A percentile compares a stretch with the other conserved stretches of the same genome.
Conservation (phyloP, 2,113 vertebrate species). For the Nothobranchius kuhntae region DNA sequence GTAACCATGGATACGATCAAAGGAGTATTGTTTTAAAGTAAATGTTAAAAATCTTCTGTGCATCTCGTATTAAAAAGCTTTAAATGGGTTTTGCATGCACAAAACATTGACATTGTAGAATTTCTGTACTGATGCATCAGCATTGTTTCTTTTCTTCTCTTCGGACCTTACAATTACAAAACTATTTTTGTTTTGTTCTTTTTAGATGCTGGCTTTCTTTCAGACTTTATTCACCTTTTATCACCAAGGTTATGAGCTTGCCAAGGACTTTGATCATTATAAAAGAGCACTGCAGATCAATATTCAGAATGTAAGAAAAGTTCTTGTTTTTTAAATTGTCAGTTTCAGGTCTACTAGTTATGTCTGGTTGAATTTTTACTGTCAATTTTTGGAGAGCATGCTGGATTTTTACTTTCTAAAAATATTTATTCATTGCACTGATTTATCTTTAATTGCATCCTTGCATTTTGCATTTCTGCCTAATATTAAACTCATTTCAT, state of each 20-base stretch:
- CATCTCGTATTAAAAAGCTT: too few relatives aligned
- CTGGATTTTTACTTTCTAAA: too few relatives aligned
- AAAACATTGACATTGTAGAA: not conserved
- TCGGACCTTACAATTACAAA: not conserved
- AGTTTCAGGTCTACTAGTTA: too few relatives aligned
- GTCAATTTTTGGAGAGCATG: too few relatives aligned
- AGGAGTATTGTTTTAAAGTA: not conserved
- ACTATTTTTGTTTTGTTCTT: not conserved
- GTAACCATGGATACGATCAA: constrained; percentile 57
- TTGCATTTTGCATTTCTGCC: not conserved
- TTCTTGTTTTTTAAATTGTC: not conserved
- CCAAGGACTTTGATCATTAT: constrained; percentile 98
- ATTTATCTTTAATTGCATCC: not conserved
- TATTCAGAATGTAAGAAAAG: constrained; percentile 94
- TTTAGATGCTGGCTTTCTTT: constrained; percentile 96
- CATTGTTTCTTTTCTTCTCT: constrained; percentile 7
- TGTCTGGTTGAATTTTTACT: too few relatives aligned
- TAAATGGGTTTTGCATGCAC: too few relatives aligned
- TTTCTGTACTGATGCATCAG: not conserved
- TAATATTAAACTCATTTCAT: not conserved
- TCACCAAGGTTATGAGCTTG: constrained; percentile 96
- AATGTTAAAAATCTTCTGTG: not conserved
- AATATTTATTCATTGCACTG: too few relatives aligned
- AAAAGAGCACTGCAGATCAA: constrained; percentile 95
- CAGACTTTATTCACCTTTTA: constrained; percentile 99